phyloP scores from a whole-genome alignment of 2,888 invertebrate genomes.

The Biston betularia region DNA sequence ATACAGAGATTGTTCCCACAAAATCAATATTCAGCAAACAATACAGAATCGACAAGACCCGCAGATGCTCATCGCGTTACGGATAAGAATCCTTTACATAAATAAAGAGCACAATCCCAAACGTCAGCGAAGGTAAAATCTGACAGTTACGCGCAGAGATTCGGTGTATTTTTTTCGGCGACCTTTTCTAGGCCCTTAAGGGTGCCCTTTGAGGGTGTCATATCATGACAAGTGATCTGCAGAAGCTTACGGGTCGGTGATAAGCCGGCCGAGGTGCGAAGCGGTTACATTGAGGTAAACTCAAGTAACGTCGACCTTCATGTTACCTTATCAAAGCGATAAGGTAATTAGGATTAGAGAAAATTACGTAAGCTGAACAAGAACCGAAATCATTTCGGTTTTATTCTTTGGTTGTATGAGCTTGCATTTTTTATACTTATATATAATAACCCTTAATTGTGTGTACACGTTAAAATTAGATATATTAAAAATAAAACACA shows the following conservation, averaged over 20 bases:
- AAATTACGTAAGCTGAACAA: neutral
- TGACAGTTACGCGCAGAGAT: constrained; percentile 34
- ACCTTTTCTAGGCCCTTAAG: constrained; percentile 33
- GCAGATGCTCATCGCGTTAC: constrained; percentile 24
- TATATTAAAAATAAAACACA: too few species aligned
- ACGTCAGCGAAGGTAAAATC: constrained; percentile 33
- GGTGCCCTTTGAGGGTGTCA: constrained; percentile 41
- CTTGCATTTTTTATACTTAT: neutral
- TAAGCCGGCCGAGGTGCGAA: constrained; percentile 28
- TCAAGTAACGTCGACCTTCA: constrained; percentile 10
- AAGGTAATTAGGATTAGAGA: neutral
- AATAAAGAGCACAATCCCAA: constrained; percentile 30
- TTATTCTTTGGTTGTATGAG: neutral
- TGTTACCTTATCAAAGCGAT: constrained; percentile 11
- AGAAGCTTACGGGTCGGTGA: constrained; percentile 36
- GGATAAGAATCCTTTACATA: constrained; percentile 31
- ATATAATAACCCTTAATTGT: too few species aligned
- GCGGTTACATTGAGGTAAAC: constrained; percentile 18
- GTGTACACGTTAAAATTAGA: too few species aligned
- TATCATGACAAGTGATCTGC: constrained; percentile 49
- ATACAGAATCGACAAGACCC: constrained; percentile 12
- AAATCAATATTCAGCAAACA: constrained; percentile 5
- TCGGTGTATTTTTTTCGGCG: constrained; percentile 38
- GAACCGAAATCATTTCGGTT: too few species aligned
- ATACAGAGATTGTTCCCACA: neutral